phyloP scores from a whole-genome alignment of 2,113 vertebrate species.

The Thymallus thymallus region DNA sequence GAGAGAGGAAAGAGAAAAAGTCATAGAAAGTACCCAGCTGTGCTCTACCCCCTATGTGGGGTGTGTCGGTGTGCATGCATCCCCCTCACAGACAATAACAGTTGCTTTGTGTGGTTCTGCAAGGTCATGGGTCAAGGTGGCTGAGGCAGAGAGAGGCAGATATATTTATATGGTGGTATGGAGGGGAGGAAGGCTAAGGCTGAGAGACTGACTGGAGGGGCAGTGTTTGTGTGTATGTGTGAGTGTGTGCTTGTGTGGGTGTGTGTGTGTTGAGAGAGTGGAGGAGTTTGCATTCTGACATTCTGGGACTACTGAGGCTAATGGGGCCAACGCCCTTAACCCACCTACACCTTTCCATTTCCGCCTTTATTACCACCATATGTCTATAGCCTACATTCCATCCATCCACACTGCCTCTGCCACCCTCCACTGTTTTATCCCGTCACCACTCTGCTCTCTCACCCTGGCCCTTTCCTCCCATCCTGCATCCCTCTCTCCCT shows the following conservation, averaged over 20 bases:
- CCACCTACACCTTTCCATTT: neutral
- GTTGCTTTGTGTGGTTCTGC: slow-evolving; percentile 3
- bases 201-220: neutral
- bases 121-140: slow-evolving; percentile 1
- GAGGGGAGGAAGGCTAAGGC: neutral
- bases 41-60: neutral
- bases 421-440: neutral
- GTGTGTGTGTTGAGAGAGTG: neutral
- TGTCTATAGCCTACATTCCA: neutral
- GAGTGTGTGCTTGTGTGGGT: neutral
- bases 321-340: neutral
- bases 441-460: slow-evolving; percentile 10
- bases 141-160: slow-evolving; percentile 57
- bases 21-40: neutral
- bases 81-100: slow-evolving; percentile 22
- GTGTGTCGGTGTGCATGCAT: neutral
- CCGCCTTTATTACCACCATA: neutral
- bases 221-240: neutral
- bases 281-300: neutral
- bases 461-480: slow-evolving; percentile 66
- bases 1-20: neutral
- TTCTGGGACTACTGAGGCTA: slow-evolving; percentile 5
- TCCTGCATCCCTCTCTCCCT: slow-evolving; percentile 53
- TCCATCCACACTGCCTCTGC: neutral
- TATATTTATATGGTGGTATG: slow-evolving; percentile 30